Percentiles rank a stretch among this genome's conserved stretches.
Evolutionary conservation across 35 echinoderm and acorn worm genomes (phyloP).

Genomic region (Heliocidaris tuberculata): DNA sequence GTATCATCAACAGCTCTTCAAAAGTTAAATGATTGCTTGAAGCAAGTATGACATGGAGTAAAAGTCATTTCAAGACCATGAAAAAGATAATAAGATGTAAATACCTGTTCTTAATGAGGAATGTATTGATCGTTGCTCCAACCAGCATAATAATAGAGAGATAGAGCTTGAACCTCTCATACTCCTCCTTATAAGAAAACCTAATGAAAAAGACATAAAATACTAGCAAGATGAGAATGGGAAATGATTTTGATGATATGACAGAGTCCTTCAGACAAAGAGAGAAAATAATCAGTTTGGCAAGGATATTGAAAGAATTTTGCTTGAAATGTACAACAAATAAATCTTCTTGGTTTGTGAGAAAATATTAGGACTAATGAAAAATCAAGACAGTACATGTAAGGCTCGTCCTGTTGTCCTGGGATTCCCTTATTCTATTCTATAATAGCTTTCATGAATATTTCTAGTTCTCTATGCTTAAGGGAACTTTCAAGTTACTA

Average conservation of each 20-base stretch:
- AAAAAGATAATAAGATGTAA: neutral
- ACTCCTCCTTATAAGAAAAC: constrained; percentile 46
- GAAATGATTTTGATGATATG: neutral
- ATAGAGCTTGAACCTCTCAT: constrained; percentile 41
- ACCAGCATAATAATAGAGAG: constrained; percentile 34
- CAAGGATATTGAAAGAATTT: neutral
- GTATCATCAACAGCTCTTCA: too few relatives aligned
- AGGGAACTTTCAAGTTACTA: neutral
- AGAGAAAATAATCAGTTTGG: neutral
- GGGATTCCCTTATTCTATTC: too few relatives aligned
- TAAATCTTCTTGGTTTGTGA: neutral
- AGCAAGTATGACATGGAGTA: too few relatives aligned
- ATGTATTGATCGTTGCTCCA: constrained; percentile 42
- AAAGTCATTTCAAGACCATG: too few relatives aligned
- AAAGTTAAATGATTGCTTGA: too few relatives aligned
- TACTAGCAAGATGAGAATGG: neutral
- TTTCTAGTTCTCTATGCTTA: neutral
- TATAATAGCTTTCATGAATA: too few relatives aligned
- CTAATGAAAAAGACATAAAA: neutral
- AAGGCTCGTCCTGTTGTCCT: too few relatives aligned
- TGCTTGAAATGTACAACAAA: neutral
- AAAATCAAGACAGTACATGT: too few relatives aligned
- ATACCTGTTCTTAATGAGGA: constrained; percentile 45
- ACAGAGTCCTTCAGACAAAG: neutral
- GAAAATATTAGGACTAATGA: neutral